Evolutionary conservation across 2,113 vertebrate species (phyloP), one percentile per base, ranked within the genome.

Genomic region (Symphodus melops): DNA sequence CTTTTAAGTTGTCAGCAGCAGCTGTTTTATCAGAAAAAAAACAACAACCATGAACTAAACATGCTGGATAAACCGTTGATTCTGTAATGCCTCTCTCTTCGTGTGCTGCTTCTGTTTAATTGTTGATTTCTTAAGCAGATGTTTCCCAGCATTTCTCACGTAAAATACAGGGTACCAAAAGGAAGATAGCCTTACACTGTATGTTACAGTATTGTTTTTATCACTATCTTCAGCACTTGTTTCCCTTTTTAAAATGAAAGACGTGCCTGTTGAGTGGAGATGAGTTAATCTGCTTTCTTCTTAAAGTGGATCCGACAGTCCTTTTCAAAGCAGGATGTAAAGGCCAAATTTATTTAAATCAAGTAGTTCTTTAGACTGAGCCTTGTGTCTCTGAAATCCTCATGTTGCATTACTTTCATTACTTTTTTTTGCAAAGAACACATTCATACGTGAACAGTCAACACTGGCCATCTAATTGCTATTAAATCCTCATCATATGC

Each of bases 1-100:
- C 61, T 75, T 84, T 79, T 61, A 49, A 55, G 58, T 81, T 88
- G 87, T 92, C 87, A 84, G 71, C 83, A 86, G 49, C 68, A 77
- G 75, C 64, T 79, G n/a, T 82, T 65, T 88, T 68, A 85, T 90
- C 83, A 86, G 61, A 81, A 86, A 25, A 82, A 84, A 78, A 25
- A 82, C 83, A 78, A 81, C 46, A 69, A 72, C 66, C 44, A 63
- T 73, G 72, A 52, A 63, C 70, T 59, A 61, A 84, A 81, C 66
- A 81, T 60, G 53, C 59, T 83, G 64, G 73, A 63, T 83, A 88
- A 88, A 89, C 68, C 83, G 51, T 86, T 70, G 71, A 81, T 75
- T 80, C 28, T 69, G 66, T 72, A 39, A 68, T 33, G 41, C 66
- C 21, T 73, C 48, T 84, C 25, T 67, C 46, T 63, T 83, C 53